phyloP scores from a whole-genome alignment of 1,140 invertebrate genomes.

The Caenorhabditis tropicalis region DNA sequence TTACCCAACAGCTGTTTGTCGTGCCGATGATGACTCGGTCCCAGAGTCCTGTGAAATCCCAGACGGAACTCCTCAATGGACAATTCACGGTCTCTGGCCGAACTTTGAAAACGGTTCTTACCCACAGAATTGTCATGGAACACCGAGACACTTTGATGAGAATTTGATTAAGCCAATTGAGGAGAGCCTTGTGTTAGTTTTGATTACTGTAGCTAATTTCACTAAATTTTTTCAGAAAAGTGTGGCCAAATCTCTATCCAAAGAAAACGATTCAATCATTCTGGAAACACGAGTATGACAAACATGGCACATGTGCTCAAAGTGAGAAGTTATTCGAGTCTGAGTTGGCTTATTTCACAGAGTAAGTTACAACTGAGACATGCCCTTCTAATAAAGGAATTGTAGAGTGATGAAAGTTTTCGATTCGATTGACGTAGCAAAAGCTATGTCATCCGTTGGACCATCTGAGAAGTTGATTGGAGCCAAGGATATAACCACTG shows the following conservation, averaged over 20 bases:
- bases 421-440: neutral
- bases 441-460: neutral
- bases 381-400: neutral
- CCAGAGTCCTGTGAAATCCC: conserved; percentile 53
- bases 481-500: neutral
- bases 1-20: conserved; percentile 44
- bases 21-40: conserved; percentile 47
- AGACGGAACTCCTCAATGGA: conserved; percentile 43
- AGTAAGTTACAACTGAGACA: neutral
- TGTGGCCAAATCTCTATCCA: conserved; percentile 46
- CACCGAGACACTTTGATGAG: conserved; percentile 21
- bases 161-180: conserved; percentile 36
- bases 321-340: conserved; percentile 10
- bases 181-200: neutral
- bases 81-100: conserved; percentile 51
- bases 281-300: conserved; percentile 53
- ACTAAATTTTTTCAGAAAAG: neutral
- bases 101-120: conserved; percentile 28
- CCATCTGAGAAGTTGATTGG: neutral
- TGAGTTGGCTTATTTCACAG: conserved; percentile 44
- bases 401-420: conserved; percentile 21
- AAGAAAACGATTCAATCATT: conserved; percentile 24
- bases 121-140: conserved; percentile 41
- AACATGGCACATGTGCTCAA: conserved; percentile 47
- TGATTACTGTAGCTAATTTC: neutral